A percentile compares a stretch with the other conserved stretches of the same genome.
Conservation (phyloP, 2,888 invertebrate species). For the Clepsis dumicolana region DNA sequence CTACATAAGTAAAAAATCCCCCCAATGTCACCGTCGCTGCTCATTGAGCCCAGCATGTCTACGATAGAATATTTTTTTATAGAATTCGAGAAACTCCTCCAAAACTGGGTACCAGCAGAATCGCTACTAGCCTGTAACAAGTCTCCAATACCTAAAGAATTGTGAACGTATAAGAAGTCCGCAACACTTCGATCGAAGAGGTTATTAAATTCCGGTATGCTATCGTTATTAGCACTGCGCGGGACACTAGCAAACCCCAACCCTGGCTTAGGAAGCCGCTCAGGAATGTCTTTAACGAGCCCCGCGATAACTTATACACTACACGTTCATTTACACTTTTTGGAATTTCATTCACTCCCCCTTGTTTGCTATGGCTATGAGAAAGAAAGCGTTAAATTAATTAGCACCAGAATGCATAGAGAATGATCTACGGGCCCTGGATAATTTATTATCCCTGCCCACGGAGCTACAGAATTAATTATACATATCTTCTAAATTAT, state of each 20-base stretch:
- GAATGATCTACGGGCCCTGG: constrained; percentile 68
- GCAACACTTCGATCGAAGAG: constrained; percentile 14
- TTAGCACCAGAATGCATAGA: constrained; percentile 72
- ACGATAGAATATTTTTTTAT: no score
- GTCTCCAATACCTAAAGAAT: neutral
- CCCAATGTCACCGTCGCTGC: no score
- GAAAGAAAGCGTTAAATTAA: constrained; percentile 79
- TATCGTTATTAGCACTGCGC: constrained; percentile 32
- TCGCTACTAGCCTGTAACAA: neutral
- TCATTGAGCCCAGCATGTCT: no score
- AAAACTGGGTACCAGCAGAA: neutral
- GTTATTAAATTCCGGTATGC: constrained; percentile 34
- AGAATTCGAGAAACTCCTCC: no score
- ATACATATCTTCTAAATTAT: constrained; percentile 49
- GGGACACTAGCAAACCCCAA: constrained; percentile 35
- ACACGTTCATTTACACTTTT: constrained; percentile 77
- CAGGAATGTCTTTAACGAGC: constrained; percentile 77
- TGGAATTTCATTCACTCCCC: constrained; percentile 79
- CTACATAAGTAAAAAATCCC: no score
- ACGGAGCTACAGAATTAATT: constrained; percentile 48
- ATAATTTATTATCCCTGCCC: constrained; percentile 60
- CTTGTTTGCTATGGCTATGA: constrained; percentile 67
- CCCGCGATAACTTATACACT: constrained; percentile 75
- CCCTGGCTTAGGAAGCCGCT: constrained; percentile 58
- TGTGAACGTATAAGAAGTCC: constrained; percentile 9